Evolutionary conservation across 2,888 invertebrate species (phyloP).

Genomic region (Pristionchus japonicus): DNA sequence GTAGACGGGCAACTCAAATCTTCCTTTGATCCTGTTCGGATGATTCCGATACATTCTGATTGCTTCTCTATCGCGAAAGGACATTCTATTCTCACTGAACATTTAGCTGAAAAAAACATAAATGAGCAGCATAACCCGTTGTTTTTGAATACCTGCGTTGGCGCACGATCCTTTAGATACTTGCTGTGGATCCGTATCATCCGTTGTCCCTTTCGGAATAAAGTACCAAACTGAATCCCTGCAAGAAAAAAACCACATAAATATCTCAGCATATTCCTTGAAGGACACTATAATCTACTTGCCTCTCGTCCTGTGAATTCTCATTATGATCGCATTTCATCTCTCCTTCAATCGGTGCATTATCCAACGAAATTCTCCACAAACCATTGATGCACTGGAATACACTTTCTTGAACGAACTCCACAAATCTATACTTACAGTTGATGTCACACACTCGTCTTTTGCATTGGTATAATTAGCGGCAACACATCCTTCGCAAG

Average conservation of each 20-base stretch:
- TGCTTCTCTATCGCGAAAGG: too few species aligned
- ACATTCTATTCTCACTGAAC: too few species aligned
- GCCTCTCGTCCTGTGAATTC: background rate
- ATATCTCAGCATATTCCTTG: too few species aligned
- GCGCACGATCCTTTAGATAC: background rate
- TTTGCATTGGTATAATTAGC: background rate
- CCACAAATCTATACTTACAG: background rate
- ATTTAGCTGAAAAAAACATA: too few species aligned
- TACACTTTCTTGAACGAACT: background rate
- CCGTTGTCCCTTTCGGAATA: background rate
- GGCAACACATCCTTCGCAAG: background rate
- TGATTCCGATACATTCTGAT: too few species aligned
- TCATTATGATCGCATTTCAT: background rate
- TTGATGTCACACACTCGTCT: background rate
- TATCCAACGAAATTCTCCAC: background rate
- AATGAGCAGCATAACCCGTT: background rate
- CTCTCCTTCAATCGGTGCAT: background rate
- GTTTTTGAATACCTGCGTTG: background rate
- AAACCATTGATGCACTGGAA: background rate
- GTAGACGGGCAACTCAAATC: background rate
- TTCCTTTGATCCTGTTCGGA: too few species aligned
- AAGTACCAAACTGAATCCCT: background rate
- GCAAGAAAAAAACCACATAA: too few species aligned
- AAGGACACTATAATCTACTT: too few species aligned
- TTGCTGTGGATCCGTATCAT: too few species aligned